Evolutionary conservation across 1,140 invertebrate genomes (phyloP).

Genomic region (Anadara kagoshimensis): DNA sequence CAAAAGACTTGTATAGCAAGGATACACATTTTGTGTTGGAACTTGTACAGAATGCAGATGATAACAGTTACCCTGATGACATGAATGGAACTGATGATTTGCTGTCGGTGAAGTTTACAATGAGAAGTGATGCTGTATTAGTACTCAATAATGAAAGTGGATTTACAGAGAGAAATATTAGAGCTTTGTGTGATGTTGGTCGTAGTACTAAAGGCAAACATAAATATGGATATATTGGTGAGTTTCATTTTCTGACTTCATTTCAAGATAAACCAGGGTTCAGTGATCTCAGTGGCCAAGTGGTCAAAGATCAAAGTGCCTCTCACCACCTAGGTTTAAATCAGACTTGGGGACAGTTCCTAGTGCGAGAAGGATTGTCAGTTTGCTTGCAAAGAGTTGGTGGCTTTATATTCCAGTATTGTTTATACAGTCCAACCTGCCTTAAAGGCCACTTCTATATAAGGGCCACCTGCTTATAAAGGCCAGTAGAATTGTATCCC

Average conservation of each 20-base stretch:
- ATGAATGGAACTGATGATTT: slow-evolving; percentile 19
- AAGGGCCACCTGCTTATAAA: too few species aligned
- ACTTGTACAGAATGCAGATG: slow-evolving; percentile 73
- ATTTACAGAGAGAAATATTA: slow-evolving; percentile 68
- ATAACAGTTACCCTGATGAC: slow-evolving; percentile 68
- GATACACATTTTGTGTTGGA: slow-evolving; percentile 74
- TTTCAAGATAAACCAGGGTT: neutral
- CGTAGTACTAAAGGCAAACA: slow-evolving; percentile 73
- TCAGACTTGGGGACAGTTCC: too few species aligned
- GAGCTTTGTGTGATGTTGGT: slow-evolving; percentile 73
- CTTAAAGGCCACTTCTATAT: too few species aligned
- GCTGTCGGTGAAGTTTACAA: slow-evolving; percentile 68
- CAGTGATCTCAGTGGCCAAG: neutral
- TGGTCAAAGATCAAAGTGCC: neutral
- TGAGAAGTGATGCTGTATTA: slow-evolving; percentile 57
- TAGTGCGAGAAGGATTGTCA: too few species aligned
- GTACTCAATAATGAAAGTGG: slow-evolving; percentile 73
- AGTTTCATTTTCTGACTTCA: slow-evolving; percentile 9
- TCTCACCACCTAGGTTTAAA: too few species aligned
- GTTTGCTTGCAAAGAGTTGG: too few species aligned
- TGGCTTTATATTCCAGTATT: too few species aligned
- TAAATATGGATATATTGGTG: slow-evolving; percentile 73
- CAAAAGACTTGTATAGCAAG: slow-evolving; percentile 73
- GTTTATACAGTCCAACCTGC: too few species aligned
- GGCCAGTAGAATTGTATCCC: too few species aligned